Conservation (phyloP, 2,888 invertebrate genomes). For the Spodoptera littoralis region DNA sequence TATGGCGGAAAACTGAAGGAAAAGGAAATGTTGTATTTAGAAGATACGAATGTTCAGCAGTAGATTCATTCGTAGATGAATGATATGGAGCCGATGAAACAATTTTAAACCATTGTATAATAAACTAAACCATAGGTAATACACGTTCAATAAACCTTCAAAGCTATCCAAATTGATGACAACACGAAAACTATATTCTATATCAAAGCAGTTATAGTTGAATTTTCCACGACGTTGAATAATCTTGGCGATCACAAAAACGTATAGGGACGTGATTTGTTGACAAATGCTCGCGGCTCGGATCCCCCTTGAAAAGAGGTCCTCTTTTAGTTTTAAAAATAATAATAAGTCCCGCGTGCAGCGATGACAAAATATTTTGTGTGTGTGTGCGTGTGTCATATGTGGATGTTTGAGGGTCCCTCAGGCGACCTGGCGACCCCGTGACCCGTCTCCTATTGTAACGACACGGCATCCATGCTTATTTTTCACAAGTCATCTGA, state of each 20-base stretch:
- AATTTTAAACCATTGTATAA: too few species aligned
- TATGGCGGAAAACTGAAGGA: too few species aligned
- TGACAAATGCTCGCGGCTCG: slow-evolving; percentile 74
- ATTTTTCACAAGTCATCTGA: slow-evolving; percentile 38
- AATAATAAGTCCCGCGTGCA: slow-evolving; percentile 68
- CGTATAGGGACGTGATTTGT: slow-evolving; percentile 76
- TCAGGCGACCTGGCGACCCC: slow-evolving; percentile 42
- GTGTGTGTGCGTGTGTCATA: slow-evolving; percentile 54
- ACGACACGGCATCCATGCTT: slow-evolving; percentile 49
- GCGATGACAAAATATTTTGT: slow-evolving; percentile 59
- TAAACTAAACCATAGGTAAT: too few species aligned
- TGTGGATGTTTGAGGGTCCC: slow-evolving; percentile 40
- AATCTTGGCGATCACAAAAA: slow-evolving; percentile 65
- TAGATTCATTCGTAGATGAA: too few species aligned
- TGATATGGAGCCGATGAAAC: too few species aligned
- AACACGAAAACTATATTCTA: slow-evolving; percentile 18
- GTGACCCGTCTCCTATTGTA: slow-evolving; percentile 62
- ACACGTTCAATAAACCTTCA: slow-evolving; percentile 8
- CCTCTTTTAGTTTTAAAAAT: slow-evolving; percentile 73
- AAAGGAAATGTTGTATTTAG: too few species aligned
- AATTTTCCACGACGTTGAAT: slow-evolving; percentile 18
- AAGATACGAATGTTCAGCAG: too few species aligned
- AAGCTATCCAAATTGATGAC: slow-evolving; percentile 22
- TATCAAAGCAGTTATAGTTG: slow-evolving; percentile 8
- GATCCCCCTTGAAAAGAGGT: slow-evolving; percentile 63